These are phyloP conservation scores for Sylvietta virens DNA, from an alignment of 2,113 vertebrate species.

Conservation along the genomic window DNA sequence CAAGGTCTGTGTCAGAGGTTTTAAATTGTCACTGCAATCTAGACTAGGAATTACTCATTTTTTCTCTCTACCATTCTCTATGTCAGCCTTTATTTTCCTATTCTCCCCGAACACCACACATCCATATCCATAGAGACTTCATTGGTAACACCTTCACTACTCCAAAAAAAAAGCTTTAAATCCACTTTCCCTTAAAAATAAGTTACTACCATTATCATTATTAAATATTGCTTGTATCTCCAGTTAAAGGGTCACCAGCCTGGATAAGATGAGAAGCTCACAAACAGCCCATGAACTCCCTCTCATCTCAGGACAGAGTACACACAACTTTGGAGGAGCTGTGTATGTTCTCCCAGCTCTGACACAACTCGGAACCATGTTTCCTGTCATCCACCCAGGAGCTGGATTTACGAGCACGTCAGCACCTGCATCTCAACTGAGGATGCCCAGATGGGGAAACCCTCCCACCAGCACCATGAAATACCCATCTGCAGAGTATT, in stretches of 20 bases:
- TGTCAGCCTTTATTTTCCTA: not conserved
- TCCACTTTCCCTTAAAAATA: not conserved
- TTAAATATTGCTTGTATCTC: not conserved
- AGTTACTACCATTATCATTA: not conserved
- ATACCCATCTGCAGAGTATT: slow-evolving; percentile 40
- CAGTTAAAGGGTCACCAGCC: not conserved
- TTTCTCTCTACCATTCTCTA: fast-evolving
- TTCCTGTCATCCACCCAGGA: not conserved
- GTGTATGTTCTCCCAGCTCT: not conserved
- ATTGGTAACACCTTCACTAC: fast-evolving
- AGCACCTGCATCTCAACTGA: not conserved
- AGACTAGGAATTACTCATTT: not conserved
- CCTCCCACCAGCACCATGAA: slow-evolving; percentile 8
- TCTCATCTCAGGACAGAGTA: not conserved
- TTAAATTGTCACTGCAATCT: not conserved
- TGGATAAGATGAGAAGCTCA: not conserved
- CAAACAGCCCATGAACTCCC: not conserved
- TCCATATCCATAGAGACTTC: not conserved
- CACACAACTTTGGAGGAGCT: not conserved
- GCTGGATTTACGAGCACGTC: slow-evolving; percentile 13
- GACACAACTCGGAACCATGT: not conserved
- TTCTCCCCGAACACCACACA: not conserved
- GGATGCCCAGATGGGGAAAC: slow-evolving; percentile 47
- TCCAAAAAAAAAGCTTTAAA: not conserved
- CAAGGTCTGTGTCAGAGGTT: not conserved